phyloP scores from a whole-genome alignment of 1,140 invertebrate species.

The Temnothorax longispinosus region DNA sequence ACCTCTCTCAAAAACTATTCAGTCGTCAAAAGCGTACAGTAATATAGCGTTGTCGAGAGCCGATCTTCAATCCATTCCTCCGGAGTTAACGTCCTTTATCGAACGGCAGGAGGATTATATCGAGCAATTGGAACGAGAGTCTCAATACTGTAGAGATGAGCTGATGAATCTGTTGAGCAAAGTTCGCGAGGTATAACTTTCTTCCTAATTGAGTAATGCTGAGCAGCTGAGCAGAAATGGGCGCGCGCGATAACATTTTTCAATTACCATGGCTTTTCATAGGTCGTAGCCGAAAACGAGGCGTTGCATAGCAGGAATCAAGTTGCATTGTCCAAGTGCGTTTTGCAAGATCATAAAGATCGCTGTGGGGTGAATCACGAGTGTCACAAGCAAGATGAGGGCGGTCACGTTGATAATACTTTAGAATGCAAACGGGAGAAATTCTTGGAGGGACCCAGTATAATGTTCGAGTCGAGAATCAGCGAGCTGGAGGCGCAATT shows the following conservation, averaged over 20 bases:
- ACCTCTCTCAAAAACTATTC: constrained; percentile 36
- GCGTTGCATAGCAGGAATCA: constrained; percentile 91
- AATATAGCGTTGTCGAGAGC: constrained; percentile 58
- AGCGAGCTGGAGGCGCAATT: constrained; percentile 93
- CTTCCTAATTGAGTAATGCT: not conserved
- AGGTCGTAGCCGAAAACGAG: constrained; percentile 92
- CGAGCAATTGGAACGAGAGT: constrained; percentile 92
- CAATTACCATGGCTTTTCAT: not conserved
- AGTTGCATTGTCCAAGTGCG: constrained; percentile 87
- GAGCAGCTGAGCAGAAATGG: not conserved
- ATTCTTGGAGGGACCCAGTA: constrained; percentile 88
- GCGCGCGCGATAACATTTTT: not conserved
- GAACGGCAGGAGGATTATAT: constrained; percentile 94
- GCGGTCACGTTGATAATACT: not conserved
- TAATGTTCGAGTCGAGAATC: constrained; percentile 93
- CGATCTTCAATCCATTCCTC: constrained; percentile 73
- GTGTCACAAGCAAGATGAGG: constrained; percentile 10
- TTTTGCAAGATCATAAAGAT: constrained; percentile 85
- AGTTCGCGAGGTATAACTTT: constrained; percentile 90
- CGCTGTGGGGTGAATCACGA: constrained; percentile 61
- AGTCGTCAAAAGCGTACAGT: constrained; percentile 28
- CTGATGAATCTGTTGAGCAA: constrained; percentile 90
- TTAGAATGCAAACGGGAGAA: constrained; percentile 38
- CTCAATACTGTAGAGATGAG: constrained; percentile 92
- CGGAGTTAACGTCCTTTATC: constrained; percentile 90